Conservation (phyloP, 2,113 vertebrate species). For the Chaetorhynchus papuensis region DNA sequence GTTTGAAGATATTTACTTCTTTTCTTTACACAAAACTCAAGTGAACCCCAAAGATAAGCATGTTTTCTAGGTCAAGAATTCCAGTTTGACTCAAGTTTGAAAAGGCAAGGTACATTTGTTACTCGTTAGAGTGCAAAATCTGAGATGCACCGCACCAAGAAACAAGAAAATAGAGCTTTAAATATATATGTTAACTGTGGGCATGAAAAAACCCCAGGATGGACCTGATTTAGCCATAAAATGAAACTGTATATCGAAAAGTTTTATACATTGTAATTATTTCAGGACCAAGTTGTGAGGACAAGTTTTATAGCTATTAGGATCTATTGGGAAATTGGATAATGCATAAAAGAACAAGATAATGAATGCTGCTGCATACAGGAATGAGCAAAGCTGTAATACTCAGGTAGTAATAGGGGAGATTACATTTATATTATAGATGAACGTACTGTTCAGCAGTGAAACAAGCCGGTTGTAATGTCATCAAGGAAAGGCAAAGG, state of each 20-base stretch:
- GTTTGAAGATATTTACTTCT: not conserved
- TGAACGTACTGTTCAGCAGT: not conserved
- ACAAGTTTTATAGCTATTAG: constrained; percentile 13
- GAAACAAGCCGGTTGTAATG: not conserved
- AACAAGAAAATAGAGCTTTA: constrained; percentile 15
- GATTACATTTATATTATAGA: not conserved
- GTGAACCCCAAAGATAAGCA: not conserved
- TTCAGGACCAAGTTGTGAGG: not conserved
- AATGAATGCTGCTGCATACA: not conserved
- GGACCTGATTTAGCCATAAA: not conserved
- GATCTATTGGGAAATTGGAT: constrained; percentile 30
- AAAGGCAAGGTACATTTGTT: not conserved
- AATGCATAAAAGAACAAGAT: constrained; percentile 22
- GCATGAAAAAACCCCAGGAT: not conserved
- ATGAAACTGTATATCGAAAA: not conserved
- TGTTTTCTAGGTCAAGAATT: not conserved
- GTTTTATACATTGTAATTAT: constrained; percentile 31
- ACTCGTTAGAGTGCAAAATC: not conserved
- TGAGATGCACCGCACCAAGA: not conserved
- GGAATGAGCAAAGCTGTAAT: not conserved
- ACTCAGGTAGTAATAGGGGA: not conserved
- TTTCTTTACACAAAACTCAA: not conserved
- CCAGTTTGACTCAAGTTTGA: not conserved
- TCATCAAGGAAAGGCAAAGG: not conserved
- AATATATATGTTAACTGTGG: not conserved